Evolutionary conservation across 2,888 invertebrate genomes (phyloP).

Genomic region (Thereva unica): DNA sequence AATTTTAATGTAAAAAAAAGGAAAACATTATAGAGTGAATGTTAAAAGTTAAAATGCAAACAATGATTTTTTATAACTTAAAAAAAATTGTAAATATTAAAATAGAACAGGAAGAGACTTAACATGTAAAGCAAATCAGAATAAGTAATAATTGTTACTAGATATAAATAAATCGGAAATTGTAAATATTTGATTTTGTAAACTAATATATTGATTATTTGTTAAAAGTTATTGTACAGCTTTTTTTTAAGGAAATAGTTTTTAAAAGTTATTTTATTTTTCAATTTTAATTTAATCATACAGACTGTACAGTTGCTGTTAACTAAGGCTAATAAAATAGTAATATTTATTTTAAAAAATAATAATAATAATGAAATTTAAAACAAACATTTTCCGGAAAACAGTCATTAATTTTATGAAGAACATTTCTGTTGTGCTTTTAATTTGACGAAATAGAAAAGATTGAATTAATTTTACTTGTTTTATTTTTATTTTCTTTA

Average conservation of each 20-base stretch:
- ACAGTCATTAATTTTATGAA: too few relatives aligned
- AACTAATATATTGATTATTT: conserved; percentile 17
- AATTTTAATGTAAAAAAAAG: conserved; percentile 18
- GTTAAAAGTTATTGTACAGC: conserved; percentile 23
- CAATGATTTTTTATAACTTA: conserved; percentile 11
- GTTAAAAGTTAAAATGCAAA: conserved; percentile 13
- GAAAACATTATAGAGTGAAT: conserved; percentile 4
- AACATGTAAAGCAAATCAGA: conserved; percentile 13
- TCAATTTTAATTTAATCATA: too few relatives aligned
- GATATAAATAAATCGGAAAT: conserved; percentile 5
- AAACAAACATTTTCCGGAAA: too few relatives aligned
- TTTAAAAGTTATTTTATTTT: conserved; percentile 8
- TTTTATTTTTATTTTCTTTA: too few relatives aligned
- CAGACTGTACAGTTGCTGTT: too few relatives aligned
- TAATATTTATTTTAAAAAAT: too few relatives aligned
- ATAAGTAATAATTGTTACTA: conserved; percentile 29
- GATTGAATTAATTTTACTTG: too few relatives aligned
- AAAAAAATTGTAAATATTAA: conserved; percentile 27
- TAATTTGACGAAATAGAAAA: too few relatives aligned
- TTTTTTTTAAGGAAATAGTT: conserved; percentile 7
- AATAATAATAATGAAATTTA: too few relatives aligned
- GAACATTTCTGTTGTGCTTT: too few relatives aligned
- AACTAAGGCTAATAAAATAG: too few relatives aligned
- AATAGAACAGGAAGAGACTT: conserved; percentile 11
- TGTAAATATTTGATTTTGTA: conserved; percentile 27